A percentile compares a stretch with the other conserved stretches of the same genome.
These are phyloP conservation scores for Tetraneura akinire DNA, from an alignment of 1,140 invertebrate species.

Conservation along the genomic window DNA sequence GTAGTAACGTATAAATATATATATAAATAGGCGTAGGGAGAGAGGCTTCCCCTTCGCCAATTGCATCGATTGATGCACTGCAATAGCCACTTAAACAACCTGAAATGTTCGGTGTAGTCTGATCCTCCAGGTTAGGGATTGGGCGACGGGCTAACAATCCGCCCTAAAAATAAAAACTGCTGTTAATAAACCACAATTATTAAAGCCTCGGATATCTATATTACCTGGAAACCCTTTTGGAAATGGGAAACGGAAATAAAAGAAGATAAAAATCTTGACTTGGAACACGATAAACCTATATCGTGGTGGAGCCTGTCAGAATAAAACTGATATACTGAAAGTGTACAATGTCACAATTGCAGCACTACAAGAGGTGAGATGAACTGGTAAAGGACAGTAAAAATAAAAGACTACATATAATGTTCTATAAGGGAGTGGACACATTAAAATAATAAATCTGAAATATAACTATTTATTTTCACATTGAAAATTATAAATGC, in stretches of 20 bases:
- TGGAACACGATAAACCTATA: not conserved
- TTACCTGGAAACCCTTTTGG: constrained; percentile 7
- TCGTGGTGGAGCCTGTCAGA: not conserved
- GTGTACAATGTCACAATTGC: constrained; percentile 13
- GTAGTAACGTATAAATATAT: too few relatives aligned
- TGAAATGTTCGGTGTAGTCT: not conserved
- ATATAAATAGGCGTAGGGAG: too few relatives aligned
- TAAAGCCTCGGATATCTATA: constrained; percentile 8
- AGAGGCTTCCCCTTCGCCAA: too few relatives aligned
- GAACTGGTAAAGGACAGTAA: not conserved
- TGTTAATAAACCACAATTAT: not conserved
- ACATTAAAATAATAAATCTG: too few relatives aligned
- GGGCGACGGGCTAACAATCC: not conserved
- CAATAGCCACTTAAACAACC: too few relatives aligned
- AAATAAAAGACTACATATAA: too few relatives aligned
- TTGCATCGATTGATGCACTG: too few relatives aligned
- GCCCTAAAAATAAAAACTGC: not conserved
- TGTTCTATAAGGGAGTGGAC: too few relatives aligned
- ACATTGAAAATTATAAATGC: too few relatives aligned
- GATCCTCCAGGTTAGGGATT: not conserved
- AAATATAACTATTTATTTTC: too few relatives aligned
- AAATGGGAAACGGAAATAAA: constrained; percentile 2
- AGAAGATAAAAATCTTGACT: not conserved
- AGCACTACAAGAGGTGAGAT: constrained; percentile 6
- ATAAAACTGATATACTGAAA: not conserved